Evolutionary conservation across 1,140 invertebrate genomes (phyloP), one percentile per base, ranked within the genome.

Genomic region (Akabosia matsudoensis): DNA sequence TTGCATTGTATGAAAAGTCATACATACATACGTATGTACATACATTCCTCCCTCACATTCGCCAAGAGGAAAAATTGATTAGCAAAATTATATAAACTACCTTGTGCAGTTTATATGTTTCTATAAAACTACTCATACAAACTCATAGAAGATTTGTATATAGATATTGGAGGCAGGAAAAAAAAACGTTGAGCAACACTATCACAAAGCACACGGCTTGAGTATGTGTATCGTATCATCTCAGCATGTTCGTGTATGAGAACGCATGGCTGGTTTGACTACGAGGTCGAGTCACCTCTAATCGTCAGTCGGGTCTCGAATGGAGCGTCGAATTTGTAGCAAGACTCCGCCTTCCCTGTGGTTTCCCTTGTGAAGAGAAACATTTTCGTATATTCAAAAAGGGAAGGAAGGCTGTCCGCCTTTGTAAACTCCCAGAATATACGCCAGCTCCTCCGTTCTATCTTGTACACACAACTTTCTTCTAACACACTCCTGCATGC

Each of bases 221-320:
- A 45, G 37, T 45, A 10, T 45, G 7, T 45, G 37, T 45, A 18
- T 18, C 18, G 37, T 45, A 10, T n/a, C n/a, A n/a, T n/a, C n/a
- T n/a, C n/a, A n/a, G n/a, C n/a, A n/a, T n/a, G n/a, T n/a, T n/a
- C n/a, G 71, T 61, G 31, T 54, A 61, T 28, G 52, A 71, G 72
- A 78, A 78, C 79, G 79, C 79, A 80, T 80, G 79, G 77, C 79
- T 78, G 76, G 72, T 78, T 77, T 75, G 64, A 73, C 33, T 70
- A 61, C 76, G 74, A 80, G 77, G 79, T 80, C 77, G 75, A 78
- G 77, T 76, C 77, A 79, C 75, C 73, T 77, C 75, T 76, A 80
- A 80, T 80, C 79, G 77, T 71, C 75, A 73, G 73, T 73, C 76
- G 79, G 70, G 78, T 78, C 77, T 80, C 75, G 76, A 80, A 79